These are phyloP conservation scores for Ictalurus furcatus DNA, from an alignment of 2,113 vertebrate species.

Conservation along the genomic window DNA sequence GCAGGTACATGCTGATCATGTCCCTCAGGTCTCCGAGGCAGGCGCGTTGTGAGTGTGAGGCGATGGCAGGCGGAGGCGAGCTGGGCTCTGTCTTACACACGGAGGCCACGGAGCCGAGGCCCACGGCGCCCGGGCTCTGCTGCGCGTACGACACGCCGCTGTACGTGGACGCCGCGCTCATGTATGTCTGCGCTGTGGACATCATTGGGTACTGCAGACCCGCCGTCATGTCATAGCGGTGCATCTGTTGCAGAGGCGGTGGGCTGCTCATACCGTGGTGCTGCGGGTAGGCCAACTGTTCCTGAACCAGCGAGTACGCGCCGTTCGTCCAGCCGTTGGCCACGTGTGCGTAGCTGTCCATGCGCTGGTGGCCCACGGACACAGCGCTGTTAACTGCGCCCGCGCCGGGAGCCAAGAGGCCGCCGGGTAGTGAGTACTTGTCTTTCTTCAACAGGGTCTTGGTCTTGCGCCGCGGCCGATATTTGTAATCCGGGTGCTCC, in stretches of 20 bases:
- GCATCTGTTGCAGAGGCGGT: constrained; percentile 94
- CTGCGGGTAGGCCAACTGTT: constrained; percentile 92
- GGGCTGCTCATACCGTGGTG: constrained; percentile 92
- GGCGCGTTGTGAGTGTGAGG: constrained; percentile 93
- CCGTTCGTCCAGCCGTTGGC: constrained; percentile 94
- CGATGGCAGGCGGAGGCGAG: constrained; percentile 91
- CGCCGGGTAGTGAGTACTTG: constrained; percentile 92
- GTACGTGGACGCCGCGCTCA: constrained; percentile 89
- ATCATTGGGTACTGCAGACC: constrained; percentile 98
- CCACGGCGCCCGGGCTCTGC: constrained; percentile 85
- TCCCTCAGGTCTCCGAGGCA: constrained; percentile 97
- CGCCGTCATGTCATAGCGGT: constrained; percentile 94
- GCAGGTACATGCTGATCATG: constrained; percentile 99
- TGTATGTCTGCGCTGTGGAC: constrained; percentile 92
- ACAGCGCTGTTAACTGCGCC: constrained; percentile 83
- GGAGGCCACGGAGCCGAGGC: constrained; percentile 86
- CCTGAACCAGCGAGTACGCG: constrained; percentile 95
- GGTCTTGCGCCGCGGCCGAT: constrained; percentile 97
- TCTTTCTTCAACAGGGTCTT: constrained; percentile 99
- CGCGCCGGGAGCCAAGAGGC: constrained; percentile 83
- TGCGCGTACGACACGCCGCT: constrained; percentile 91
- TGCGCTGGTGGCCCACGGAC: constrained; percentile 86
- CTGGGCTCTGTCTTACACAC: constrained; percentile 96
- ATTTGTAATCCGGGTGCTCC: constrained; percentile 99
- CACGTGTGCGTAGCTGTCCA: constrained; percentile 95